A percentile compares a stretch with the other conserved stretches of the same genome.
These are phyloP conservation scores for Ptychoptera albimana DNA, from an alignment of 2,888 invertebrate genomes.

Conservation along the genomic window DNA sequence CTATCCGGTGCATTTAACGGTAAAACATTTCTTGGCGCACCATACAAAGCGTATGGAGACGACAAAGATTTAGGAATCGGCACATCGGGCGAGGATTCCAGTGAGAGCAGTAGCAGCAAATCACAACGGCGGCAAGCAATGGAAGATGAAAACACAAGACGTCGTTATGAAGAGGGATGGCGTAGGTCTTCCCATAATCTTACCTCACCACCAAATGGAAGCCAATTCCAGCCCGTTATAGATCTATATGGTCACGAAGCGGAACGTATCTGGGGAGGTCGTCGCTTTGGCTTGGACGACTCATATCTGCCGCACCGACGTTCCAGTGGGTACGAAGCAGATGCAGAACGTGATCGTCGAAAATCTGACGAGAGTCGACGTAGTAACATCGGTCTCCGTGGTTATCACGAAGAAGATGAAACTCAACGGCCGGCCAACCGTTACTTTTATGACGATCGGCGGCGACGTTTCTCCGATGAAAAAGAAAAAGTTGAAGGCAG, in stretches of 20 bases:
- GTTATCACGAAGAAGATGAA: conserved; percentile 12
- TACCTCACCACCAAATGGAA: conserved; percentile 30
- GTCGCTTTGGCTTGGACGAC: conserved; percentile 2
- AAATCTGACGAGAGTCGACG: conserved; percentile 3
- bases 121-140: conserved; percentile 46
- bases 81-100: conserved; percentile 72
- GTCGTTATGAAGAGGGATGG: conserved; percentile 54
- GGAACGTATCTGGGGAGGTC: conserved; percentile 9
- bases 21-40: conserved; percentile 37
- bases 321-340: conserved; percentile 1
- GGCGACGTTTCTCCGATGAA: conserved; percentile 28
- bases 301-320: conserved; percentile 2
- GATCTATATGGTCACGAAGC: conserved; percentile 49
- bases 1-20: conserved; percentile 34
- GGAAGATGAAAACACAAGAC: conserved; percentile 39
- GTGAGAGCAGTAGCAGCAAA: conserved; percentile 62
- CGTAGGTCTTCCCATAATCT: conserved; percentile 41
- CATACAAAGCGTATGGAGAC: conserved; percentile 45
- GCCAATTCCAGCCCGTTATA: conserved; percentile 45
- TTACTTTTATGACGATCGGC: conserved; percentile 3
- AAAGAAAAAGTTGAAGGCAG: conserved; percentile 26
- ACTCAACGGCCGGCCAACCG: conserved; percentile 8
- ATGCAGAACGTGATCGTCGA: conserved; percentile 2
- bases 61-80: conserved; percentile 68
- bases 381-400: background rate